Evolutionary conservation across 2,888 invertebrate genomes (phyloP), one percentile per base, ranked within the genome.

Genomic region (Molorchus minor): DNA sequence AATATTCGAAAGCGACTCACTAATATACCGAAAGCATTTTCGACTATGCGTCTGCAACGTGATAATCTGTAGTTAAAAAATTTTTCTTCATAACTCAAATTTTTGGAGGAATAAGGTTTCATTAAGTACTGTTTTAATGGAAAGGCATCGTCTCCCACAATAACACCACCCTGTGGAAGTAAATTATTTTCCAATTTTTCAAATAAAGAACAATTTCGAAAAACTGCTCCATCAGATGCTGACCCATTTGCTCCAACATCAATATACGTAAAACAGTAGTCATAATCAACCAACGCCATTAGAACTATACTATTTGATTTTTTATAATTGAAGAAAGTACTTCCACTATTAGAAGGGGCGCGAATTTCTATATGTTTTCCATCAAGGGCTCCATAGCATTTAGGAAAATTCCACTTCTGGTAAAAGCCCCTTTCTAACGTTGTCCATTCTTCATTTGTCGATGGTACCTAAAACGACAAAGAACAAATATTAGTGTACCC

Each of bases 341-440:
- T 65, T 25, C 68, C 68, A 45, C 47, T 58, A 29, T 64, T 52
- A 7, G 63, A 46, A 44, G 69, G 68, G 16, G 69, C 67, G 29
- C 60, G 52, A 51, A 68, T 69, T 5, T 54, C 7, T 10, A 68
- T 51, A 54, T 70, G 76, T 63, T 79, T 77, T 8, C 77, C 77
- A 49, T 77, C 75, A 13, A 76, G 65, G 3, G 76, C 71, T 20
- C 71, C 75, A 25, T 72, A 35, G 46, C 69, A 71, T 52, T 74
- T 67, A 19, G 77, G 77, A 62, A 77, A 76, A 25, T 56, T 55
- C 56, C 61, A 56, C 20, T 29, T 19, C 15, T 17, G 13, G 3
- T 25, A 15, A 47, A 56, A 61, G 10, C 16, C 33, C 8, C 25
- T 19, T 16, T 15, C 38, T 25, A 44, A 44, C 36, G 30, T 25